phyloP scores from a whole-genome alignment of 2,113 vertebrate species.

The Aix galericulata region DNA sequence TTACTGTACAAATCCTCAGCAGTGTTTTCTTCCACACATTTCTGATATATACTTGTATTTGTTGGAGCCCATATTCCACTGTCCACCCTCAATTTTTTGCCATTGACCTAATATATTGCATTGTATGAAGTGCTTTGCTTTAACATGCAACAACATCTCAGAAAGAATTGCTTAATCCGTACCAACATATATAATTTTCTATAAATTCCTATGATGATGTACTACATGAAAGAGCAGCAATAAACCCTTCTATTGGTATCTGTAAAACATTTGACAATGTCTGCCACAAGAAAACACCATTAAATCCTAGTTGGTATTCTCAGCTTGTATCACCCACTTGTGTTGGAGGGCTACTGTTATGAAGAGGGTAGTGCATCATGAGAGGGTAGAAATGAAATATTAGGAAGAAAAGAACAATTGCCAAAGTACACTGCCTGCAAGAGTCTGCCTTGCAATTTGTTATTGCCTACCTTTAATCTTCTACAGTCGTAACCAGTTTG shows the following conservation, averaged over 20 bases:
- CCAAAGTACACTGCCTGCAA: not conserved
- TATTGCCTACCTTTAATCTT: not conserved
- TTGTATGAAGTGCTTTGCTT: not conserved
- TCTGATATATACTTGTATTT: not conserved
- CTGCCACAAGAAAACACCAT: not conserved
- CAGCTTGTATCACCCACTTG: not conserved
- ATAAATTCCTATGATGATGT: not conserved
- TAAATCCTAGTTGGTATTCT: slow-evolving; percentile 4
- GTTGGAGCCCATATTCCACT: not conserved
- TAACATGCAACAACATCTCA: not conserved
- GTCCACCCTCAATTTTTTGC: not conserved
- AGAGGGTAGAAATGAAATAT: slow-evolving; percentile 1
- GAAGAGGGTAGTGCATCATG: not conserved
- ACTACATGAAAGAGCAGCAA: not conserved
- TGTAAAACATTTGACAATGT: not conserved
- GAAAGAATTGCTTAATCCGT: not conserved
- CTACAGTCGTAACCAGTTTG: not conserved
- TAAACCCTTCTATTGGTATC: slow-evolving; percentile 30
- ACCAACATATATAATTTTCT: not conserved
- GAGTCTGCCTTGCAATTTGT: not conserved
- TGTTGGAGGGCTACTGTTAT: not conserved
- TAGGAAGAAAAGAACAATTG: not conserved
- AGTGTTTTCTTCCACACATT: not conserved
- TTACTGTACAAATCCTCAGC: not conserved
- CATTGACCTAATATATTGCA: not conserved